Percentiles rank a stretch among this genome's conserved stretches.
These are phyloP conservation scores for Notoglanidium macrostoma DNA, from an alignment of 2,797 vertebrate genomes.

Conservation along the genomic window DNA sequence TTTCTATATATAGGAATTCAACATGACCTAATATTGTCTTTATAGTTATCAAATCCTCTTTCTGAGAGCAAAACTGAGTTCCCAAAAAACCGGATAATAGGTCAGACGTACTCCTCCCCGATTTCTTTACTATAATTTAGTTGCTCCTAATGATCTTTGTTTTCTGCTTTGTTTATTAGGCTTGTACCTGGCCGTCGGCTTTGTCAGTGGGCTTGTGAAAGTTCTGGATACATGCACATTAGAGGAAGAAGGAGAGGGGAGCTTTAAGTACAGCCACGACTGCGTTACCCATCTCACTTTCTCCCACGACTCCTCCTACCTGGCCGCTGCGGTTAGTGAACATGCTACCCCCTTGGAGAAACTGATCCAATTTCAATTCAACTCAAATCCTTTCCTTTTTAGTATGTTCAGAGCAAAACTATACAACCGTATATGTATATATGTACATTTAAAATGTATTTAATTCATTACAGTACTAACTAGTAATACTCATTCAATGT, in stretches of 20 bases:
- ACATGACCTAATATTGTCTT: background rate
- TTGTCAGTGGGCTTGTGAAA: slow-evolving; percentile 81
- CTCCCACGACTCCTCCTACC: slow-evolving; percentile 84
- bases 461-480: background rate
- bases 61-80: background rate
- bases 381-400: background rate
- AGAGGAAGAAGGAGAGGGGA: slow-evolving; percentile 69
- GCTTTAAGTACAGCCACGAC: slow-evolving; percentile 76
- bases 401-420: background rate
- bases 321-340: slow-evolving; percentile 90
- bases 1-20: background rate
- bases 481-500: background rate
- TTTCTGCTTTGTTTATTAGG: slow-evolving; percentile 70
- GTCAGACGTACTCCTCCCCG: rapidly evolving
- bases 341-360: too few relatives aligned
- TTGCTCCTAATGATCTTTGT: background rate
- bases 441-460: background rate
- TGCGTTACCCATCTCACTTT: slow-evolving; percentile 85
- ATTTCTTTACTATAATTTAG: background rate
- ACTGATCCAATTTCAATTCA: background rate
- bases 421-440: background rate
- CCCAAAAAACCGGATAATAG: background rate
- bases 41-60: background rate
- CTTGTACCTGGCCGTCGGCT: slow-evolving; percentile 82
- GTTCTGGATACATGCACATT: slow-evolving; percentile 84